Percentiles rank a stretch among this genome's conserved stretches.
Evolutionary conservation across 2,113 vertebrate species (phyloP).

Genomic region (Galeopterus variegatus): DNA sequence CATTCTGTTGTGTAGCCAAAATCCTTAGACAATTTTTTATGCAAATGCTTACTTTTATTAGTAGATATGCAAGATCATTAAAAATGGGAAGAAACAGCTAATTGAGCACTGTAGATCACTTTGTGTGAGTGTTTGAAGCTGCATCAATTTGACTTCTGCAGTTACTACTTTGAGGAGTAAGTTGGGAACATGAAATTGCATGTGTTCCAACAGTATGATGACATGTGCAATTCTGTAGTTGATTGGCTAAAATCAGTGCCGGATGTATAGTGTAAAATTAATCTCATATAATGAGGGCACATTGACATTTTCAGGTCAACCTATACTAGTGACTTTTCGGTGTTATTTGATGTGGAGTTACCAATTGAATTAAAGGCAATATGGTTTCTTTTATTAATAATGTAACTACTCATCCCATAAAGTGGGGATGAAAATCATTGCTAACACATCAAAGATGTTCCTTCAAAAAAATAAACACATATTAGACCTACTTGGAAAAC

Average conservation of each 20-base stretch:
- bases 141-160: neutral
- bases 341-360: neutral
- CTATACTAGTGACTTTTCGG: neutral
- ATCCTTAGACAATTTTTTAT: neutral
- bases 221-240: constrained; percentile 29
- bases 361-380: neutral
- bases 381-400: neutral
- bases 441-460: neutral
- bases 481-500: neutral
- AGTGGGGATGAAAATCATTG: neutral
- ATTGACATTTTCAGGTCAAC: constrained; percentile 35
- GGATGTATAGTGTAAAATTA: neutral
- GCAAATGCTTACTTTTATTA: neutral
- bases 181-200: neutral
- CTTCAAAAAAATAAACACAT: neutral
- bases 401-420: neutral
- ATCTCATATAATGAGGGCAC: neutral
- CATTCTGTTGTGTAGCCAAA: neutral
- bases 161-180: neutral
- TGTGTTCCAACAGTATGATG: neutral
- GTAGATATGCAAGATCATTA: neutral
- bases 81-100: neutral
- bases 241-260: neutral
- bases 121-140: neutral
- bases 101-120: neutral